A percentile compares a stretch with the other conserved stretches of the same genome.
These are phyloP conservation scores for Trichonephila inaurata DNA, from an alignment of 1,140 invertebrate species.

Conservation along the genomic window DNA sequence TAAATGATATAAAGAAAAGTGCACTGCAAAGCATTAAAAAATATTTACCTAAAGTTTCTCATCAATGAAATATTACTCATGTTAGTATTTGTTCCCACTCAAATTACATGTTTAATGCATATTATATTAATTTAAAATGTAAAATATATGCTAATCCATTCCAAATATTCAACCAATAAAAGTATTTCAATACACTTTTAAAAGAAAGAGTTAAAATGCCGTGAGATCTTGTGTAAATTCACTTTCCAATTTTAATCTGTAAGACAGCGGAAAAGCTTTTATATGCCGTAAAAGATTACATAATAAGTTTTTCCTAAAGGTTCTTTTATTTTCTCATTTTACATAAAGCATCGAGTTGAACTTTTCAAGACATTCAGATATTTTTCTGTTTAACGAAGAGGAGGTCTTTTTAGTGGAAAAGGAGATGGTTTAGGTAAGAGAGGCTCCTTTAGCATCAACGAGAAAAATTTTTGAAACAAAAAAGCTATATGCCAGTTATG, in stretches of 20 bases:
- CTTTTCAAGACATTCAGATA: not conserved
- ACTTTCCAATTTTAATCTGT: not conserved
- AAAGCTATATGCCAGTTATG: not conserved
- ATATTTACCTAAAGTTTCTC: no score
- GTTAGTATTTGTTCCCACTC: no score
- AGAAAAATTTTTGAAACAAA: not conserved
- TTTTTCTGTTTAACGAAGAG: not conserved
- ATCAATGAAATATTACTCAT: no score
- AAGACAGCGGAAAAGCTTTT: not conserved
- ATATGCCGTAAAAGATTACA: not conserved
- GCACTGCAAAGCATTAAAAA: no score
- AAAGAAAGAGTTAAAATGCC: not conserved
- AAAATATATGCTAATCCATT: not conserved
- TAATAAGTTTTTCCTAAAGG: slow-evolving; percentile 40
- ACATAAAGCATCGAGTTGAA: not conserved
- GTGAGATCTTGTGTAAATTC: not conserved
- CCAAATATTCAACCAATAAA: not conserved
- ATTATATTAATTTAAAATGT: not conserved
- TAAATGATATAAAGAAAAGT: no score
- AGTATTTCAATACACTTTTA: not conserved
- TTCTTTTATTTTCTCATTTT: slow-evolving; percentile 59
- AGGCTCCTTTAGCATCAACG: not conserved
- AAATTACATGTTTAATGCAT: no score
- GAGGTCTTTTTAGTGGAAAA: not conserved
- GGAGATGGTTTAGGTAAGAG: not conserved